A percentile compares a stretch with the other conserved stretches of the same genome.
Conservation (phyloP, 2,888 invertebrate species). For the Choristoneura rosaceana region DNA sequence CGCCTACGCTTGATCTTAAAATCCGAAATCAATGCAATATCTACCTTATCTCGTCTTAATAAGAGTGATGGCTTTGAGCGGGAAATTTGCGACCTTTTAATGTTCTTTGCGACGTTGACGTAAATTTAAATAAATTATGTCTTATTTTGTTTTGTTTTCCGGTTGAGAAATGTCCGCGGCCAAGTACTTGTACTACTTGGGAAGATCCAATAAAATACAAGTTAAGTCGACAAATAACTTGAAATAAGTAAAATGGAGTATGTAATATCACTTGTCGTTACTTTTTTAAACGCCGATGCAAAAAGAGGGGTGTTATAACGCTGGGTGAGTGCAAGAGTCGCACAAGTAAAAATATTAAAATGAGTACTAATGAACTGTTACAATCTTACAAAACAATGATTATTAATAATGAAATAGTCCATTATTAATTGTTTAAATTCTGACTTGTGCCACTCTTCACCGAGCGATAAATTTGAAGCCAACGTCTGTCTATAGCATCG, state of each 20-base stretch:
- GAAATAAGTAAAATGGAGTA: background rate
- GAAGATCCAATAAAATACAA: background rate
- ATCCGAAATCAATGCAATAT: conserved; percentile 46
- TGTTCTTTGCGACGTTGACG: conserved; percentile 54
- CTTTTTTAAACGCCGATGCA: too few species aligned
- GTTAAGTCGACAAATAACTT: background rate
- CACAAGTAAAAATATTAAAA: too few species aligned
- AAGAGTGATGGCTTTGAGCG: conserved; percentile 48
- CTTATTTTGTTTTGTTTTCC: conserved; percentile 22
- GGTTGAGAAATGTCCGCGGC: background rate
- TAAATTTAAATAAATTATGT: conserved; percentile 56
- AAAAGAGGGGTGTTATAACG: too few species aligned
- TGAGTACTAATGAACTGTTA: too few species aligned
- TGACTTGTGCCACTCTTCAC: too few species aligned
- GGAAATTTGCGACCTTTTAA: conserved; percentile 73
- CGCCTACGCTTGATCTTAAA: conserved; percentile 68
- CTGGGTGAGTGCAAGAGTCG: too few species aligned
- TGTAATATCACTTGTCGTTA: too few species aligned
- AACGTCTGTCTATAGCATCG: too few species aligned
- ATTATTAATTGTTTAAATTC: too few species aligned
- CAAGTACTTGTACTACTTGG: background rate
- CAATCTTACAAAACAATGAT: too few species aligned
- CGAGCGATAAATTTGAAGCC: too few species aligned
- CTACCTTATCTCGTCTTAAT: conserved; percentile 46
- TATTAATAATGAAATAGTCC: too few species aligned